Percentiles rank a stretch among this genome's conserved stretches.
Evolutionary conservation across 2,113 vertebrate species (phyloP).

Genomic region (Megaceryle torquata): DNA sequence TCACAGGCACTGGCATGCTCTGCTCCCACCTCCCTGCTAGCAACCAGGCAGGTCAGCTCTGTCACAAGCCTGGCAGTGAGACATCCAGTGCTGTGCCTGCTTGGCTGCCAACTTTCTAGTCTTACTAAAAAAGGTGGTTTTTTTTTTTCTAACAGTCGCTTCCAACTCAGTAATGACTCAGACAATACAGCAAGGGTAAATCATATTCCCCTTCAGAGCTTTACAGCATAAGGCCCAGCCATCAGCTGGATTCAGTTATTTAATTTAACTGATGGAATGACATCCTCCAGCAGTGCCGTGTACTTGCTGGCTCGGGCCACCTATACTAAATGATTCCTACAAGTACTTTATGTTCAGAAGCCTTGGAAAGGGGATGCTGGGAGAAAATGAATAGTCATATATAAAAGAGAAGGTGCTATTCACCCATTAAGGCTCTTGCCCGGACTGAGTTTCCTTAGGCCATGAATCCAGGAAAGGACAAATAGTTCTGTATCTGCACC

Average conservation of each 20-base stretch:
- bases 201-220: conserved; percentile 24
- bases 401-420: background rate
- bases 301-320: background rate
- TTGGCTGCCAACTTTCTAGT: conserved; percentile 51
- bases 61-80: conserved; percentile 36
- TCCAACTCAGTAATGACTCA: conserved; percentile 63
- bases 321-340: background rate
- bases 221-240: background rate
- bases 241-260: background rate
- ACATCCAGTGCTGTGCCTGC: background rate
- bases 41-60: conserved; percentile 40
- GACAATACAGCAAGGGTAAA: conserved; percentile 59
- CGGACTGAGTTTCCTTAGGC: background rate
- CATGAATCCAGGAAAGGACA: background rate
- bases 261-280: background rate
- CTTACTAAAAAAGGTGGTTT: background rate
- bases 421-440: background rate
- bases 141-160: background rate
- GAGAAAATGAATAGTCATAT: background rate
- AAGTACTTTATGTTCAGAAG: background rate
- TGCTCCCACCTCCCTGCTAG: background rate
- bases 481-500: background rate
- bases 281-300: background rate
- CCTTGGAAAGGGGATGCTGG: background rate
- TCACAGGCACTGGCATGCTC: background rate